Percentiles rank a stretch among this genome's conserved stretches.
These are phyloP conservation scores for Magallana ariakensis DNA, from an alignment of 1,140 invertebrate genomes.

Conservation along the genomic window DNA sequence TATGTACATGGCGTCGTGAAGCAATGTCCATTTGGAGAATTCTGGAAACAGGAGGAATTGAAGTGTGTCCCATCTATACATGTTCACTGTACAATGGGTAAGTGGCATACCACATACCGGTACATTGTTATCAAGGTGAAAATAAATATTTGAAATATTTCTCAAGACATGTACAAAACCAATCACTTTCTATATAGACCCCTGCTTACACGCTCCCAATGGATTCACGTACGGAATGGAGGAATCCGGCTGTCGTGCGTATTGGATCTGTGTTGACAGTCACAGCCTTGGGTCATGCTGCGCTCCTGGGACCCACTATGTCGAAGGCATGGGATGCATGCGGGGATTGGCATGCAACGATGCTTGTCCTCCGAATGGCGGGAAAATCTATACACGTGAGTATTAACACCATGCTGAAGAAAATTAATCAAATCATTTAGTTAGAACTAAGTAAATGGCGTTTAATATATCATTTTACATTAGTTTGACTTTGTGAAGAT, in stretches of 20 bases:
- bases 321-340: slow-evolving; percentile 62
- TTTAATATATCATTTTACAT: too few relatives aligned
- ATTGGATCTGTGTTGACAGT: slow-evolving; percentile 62
- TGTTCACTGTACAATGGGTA: slow-evolving; percentile 63
- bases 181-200: slow-evolving; percentile 51
- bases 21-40: slow-evolving; percentile 73
- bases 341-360: slow-evolving; percentile 59
- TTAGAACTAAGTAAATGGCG: background rate
- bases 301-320: slow-evolving; percentile 59
- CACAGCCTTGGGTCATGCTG: slow-evolving; percentile 65
- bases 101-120: background rate
- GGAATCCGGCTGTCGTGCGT: slow-evolving; percentile 57
- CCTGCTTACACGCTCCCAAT: slow-evolving; percentile 55
- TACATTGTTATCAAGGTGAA: background rate
- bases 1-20: slow-evolving; percentile 61
- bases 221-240: slow-evolving; percentile 53
- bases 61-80: slow-evolving; percentile 66
- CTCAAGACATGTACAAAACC: background rate
- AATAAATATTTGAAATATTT: too few relatives aligned
- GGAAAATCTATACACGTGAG: slow-evolving; percentile 49
- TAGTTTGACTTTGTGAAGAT: background rate
- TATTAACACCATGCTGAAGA: background rate
- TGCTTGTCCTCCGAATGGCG: slow-evolving; percentile 54
- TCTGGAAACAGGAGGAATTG: slow-evolving; percentile 70
- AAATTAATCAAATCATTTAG: background rate